phyloP scores from a whole-genome alignment of 2,797 vertebrate species.

The Fratercula arctica region DNA sequence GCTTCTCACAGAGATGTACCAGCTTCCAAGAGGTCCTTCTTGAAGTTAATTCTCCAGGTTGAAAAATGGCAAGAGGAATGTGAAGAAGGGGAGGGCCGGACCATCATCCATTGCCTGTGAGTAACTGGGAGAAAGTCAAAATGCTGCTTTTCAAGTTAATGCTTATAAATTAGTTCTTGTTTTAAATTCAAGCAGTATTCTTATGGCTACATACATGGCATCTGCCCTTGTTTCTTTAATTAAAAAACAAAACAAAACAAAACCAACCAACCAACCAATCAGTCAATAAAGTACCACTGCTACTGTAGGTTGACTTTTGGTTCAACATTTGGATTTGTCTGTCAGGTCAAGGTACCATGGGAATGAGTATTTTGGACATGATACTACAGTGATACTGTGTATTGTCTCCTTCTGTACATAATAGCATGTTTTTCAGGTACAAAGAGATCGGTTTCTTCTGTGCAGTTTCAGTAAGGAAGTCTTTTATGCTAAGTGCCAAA shows the following conservation, averaged over 20 bases:
- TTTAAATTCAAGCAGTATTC: neutral
- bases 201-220: neutral
- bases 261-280: neutral
- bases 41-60: constrained; percentile 97
- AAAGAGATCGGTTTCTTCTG: neutral
- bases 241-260: neutral
- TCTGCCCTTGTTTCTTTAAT: neutral
- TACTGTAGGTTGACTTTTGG: neutral
- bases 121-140: constrained; percentile 53
- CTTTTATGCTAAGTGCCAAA: neutral
- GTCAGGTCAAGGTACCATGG: neutral
- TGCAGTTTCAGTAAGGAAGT: neutral
- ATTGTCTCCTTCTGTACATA: neutral
- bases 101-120: constrained; percentile 97
- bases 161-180: neutral
- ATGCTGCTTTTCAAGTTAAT: neutral
- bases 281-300: neutral
- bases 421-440: neutral
- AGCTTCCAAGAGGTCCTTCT: constrained; percentile 95
- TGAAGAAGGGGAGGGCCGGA: constrained; percentile 95
- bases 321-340: neutral
- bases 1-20: constrained; percentile 94
- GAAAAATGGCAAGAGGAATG: constrained; percentile 99
- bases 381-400: neutral
- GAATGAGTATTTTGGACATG: neutral